Evolutionary conservation across 1,140 invertebrate genomes (phyloP), one percentile per base, ranked within the genome.

Genomic region (Zelostemma sp.): DNA sequence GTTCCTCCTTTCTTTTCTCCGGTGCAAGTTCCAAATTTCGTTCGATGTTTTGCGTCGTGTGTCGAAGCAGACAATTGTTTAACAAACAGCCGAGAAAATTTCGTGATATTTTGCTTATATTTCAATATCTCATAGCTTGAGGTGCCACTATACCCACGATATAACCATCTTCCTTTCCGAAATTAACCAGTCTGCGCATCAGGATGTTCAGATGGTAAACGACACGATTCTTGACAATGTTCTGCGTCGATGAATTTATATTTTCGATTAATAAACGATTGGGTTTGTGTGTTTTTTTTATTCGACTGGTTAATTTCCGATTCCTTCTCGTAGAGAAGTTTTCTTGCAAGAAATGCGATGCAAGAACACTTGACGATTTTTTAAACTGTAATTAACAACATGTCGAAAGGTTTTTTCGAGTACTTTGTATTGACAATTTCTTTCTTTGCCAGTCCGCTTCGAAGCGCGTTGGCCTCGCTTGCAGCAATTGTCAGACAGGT

Each of bases 401-500:
- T 35, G 33, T 1, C 33, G 33, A 9, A 2, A 1, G 33, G n/a
- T 35, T 35, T 6, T 35, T n/a, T 35, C 3, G n/a, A n/a, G n/a
- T n/a, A n/a, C n/a, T n/a, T 35, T 35, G 6, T 6, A 35, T 35
- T 35, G 6, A 35, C 33, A 9, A 35, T 35, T 38, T 61, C 46
- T 45, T 54, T 73, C 38, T 75, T 65, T 66, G 33, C 35, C 62
- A 85, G 82, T 80, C 81, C 64, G 91, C 92, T 15, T 89, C 91
- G 15, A 89, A 93, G 78, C 89, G 94, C 63, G 89, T 90, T 8
- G 96, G 96, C 46, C 88, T 96, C 59, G 88, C 89, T 48, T 99
- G 97, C 86, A 92, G 92, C 73, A 99, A 99, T 84, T 99, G 97
- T 84, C 86, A 88, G 51, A 97, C 96, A 0, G 89, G 82, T 12